Conservation (phyloP, 2,113 vertebrate genomes). For the Oceanites oceanicus region DNA sequence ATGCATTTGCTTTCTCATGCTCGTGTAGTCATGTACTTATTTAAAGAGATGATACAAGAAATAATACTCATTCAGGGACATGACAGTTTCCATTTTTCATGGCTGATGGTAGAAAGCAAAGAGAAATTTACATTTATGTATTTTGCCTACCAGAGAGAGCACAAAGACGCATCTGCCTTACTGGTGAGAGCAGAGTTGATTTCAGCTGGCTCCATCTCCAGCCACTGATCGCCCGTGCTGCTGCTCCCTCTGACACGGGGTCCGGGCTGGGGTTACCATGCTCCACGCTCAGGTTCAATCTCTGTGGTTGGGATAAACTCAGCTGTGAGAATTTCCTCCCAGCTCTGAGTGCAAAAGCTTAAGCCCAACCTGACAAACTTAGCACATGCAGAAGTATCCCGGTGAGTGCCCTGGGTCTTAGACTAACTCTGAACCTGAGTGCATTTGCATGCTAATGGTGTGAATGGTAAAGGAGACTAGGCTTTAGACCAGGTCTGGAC, state of each 20-base stretch:
- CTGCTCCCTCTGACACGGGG: background rate
- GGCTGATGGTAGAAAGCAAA: background rate
- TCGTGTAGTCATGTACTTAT: background rate
- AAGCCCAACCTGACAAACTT: background rate
- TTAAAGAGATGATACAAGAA: background rate
- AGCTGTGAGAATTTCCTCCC: background rate
- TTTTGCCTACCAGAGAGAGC: background rate
- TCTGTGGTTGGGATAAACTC: background rate
- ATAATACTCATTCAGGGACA: background rate
- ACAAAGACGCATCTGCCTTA: background rate
- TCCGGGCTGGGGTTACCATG: background rate
- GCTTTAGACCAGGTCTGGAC: background rate
- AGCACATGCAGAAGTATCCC: background rate
- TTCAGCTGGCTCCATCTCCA: background rate
- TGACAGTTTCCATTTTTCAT: background rate
- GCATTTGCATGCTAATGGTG: background rate
- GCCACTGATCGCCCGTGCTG: rapidly evolving
- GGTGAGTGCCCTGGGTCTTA: background rate
- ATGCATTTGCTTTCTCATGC: background rate
- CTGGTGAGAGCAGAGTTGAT: background rate
- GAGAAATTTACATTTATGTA: background rate
- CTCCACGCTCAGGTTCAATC: background rate
- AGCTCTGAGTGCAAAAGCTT: background rate
- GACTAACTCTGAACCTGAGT: background rate
- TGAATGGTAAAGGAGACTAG: background rate